Evolutionary conservation across 2,113 vertebrate genomes (phyloP).

Genomic region (Phyllostomus hastatus): DNA sequence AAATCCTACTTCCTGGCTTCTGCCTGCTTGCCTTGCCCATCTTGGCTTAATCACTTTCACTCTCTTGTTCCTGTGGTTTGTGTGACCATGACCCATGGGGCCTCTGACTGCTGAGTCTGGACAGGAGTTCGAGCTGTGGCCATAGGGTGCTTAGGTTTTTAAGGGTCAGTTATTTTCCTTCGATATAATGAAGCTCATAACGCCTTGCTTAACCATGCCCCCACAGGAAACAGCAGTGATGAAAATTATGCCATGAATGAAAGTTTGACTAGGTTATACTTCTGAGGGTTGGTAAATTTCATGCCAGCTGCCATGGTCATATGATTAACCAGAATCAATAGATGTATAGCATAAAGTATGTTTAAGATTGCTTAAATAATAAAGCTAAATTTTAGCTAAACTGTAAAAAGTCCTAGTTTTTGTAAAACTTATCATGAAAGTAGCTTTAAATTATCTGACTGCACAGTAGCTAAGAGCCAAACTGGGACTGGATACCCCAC

Average conservation of each 20-base stretch:
- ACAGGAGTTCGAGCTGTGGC: neutral
- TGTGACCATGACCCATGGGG: neutral
- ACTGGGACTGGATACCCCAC: neutral
- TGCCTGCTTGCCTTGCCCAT: neutral
- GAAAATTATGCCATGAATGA: neutral
- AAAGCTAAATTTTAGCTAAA: neutral
- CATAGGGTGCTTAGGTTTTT: neutral
- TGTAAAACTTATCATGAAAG: neutral
- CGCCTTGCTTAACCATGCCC: neutral
- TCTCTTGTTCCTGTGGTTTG: neutral
- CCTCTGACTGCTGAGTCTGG: neutral
- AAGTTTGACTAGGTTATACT: neutral
- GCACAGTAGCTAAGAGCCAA: neutral
- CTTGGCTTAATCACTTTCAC: neutral
- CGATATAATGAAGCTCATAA: neutral
- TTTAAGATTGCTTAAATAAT: accelerated
- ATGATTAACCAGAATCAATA: neutral
- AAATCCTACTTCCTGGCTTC: neutral
- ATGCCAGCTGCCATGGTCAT: neutral
- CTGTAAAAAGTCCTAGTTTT: neutral
- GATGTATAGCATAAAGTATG: neutral
- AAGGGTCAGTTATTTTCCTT: neutral
- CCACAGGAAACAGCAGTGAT: neutral
- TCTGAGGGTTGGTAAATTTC: neutral
- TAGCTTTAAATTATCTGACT: neutral